Evolutionary conservation across 2,888 invertebrate species (phyloP).

Genomic region (Exephanes ischioxanthus): DNA sequence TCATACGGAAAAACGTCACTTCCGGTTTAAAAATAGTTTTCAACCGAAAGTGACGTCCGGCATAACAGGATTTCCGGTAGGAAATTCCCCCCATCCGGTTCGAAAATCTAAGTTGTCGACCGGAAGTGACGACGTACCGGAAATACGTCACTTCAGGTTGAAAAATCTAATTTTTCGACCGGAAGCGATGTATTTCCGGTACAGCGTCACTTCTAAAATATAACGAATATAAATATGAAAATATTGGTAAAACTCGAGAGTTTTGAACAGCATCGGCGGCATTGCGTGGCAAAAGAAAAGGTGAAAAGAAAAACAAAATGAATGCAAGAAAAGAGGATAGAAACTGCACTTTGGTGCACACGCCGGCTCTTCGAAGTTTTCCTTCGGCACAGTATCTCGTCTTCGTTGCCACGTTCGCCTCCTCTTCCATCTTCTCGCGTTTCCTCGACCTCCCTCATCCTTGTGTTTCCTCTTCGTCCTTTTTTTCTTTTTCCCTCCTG

Average conservation of each 20-base stretch:
- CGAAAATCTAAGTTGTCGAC: neutral
- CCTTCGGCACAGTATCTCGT: slow-evolving; percentile 31
- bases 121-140: neutral
- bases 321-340: slow-evolving; percentile 20
- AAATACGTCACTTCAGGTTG: too few species aligned
- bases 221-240: slow-evolving; percentile 17
- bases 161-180: neutral
- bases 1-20: too few species aligned
- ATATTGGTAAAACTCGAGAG: slow-evolving; percentile 30
- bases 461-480: slow-evolving; percentile 70
- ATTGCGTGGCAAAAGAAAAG: slow-evolving; percentile 27
- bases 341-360: slow-evolving; percentile 61
- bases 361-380: slow-evolving; percentile 61
- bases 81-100: too few species aligned
- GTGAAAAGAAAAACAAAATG: slow-evolving; percentile 24
- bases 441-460: slow-evolving; percentile 60
- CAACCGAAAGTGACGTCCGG: neutral
- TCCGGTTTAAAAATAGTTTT: too few species aligned
- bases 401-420: slow-evolving; percentile 54
- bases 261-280: slow-evolving; percentile 38
- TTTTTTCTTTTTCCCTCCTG: slow-evolving; percentile 69
- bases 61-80: neutral
- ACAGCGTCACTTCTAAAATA: neutral
- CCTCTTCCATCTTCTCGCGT: slow-evolving; percentile 65
- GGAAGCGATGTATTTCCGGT: neutral